phyloP scores from a whole-genome alignment of 2,113 vertebrate genomes.

The Pyrgilauda ruficollis region DNA sequence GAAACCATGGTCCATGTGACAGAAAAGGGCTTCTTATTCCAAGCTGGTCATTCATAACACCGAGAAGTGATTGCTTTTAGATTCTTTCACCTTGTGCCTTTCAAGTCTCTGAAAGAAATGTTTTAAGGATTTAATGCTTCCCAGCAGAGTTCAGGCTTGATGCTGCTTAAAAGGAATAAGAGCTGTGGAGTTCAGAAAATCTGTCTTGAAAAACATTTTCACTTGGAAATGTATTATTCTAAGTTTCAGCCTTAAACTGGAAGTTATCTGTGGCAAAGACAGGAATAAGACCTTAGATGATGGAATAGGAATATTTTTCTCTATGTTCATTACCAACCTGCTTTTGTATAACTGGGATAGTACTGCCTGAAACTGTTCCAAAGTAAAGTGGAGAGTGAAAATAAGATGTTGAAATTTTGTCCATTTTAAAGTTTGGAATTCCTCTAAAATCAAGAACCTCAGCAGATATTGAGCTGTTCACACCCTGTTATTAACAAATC shows the following conservation, averaged over 20 bases:
- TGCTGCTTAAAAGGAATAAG: neutral
- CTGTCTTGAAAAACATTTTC: neutral
- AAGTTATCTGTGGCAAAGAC: neutral
- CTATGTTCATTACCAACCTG: rapidly evolving
- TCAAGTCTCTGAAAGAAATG: neutral
- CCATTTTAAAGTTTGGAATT: neutral
- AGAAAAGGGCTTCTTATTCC: neutral
- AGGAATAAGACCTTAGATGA: neutral
- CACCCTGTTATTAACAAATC: neutral
- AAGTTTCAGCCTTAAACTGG: neutral
- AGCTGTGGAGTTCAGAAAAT: neutral
- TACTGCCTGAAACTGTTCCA: neutral
- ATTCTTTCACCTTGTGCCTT: neutral
- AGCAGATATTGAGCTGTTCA: neutral
- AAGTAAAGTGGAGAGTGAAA: neutral
- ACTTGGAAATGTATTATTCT: neutral
- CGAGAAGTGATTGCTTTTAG: neutral
- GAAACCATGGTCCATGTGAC: neutral
- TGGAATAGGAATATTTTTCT: neutral
- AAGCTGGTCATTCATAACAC: neutral
- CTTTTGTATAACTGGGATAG: neutral
- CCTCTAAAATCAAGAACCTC: neutral
- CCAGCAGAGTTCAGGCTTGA: neutral
- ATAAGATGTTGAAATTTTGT: neutral
- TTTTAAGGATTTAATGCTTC: neutral